A percentile compares a stretch with the other conserved stretches of the same genome.
phyloP scores from a whole-genome alignment of 2,888 invertebrate species.

The Sesamia inferens region DNA sequence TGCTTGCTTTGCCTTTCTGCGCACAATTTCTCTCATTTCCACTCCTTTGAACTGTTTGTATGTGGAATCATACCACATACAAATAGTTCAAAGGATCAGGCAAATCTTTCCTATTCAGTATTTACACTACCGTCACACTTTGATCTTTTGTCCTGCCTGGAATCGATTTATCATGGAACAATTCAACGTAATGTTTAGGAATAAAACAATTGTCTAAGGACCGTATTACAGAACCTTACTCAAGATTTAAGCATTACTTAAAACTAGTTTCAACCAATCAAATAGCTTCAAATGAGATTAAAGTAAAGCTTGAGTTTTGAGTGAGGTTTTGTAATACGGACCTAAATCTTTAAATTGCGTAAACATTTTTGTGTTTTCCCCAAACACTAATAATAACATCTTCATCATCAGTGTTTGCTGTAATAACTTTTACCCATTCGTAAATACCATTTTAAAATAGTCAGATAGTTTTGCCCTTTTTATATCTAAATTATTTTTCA shows the following conservation, averaged over 20 bases:
- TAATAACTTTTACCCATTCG: conserved; percentile 90
- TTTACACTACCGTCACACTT: conserved; percentile 51
- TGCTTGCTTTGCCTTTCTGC: conserved; percentile 62
- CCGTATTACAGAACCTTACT: too few species aligned
- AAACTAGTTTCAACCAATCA: too few species aligned
- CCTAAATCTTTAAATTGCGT: conserved; percentile 52
- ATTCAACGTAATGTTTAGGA: conserved; percentile 57
- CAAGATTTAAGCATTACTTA: too few species aligned
- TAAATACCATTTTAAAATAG: conserved; percentile 81
- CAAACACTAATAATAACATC: conserved; percentile 68
- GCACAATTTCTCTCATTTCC: conserved; percentile 63
- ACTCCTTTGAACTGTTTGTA: too few species aligned
- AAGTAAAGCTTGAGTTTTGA: too few species aligned
- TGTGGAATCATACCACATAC: conserved; percentile 40
- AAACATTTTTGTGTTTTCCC: conserved; percentile 51
- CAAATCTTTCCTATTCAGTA: conserved; percentile 59
- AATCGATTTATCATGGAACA: conserved; percentile 61
- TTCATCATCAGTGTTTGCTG: conserved; percentile 92
- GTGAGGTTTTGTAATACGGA: too few species aligned
- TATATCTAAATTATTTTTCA: conserved; percentile 70
- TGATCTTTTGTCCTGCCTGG: conserved; percentile 65
- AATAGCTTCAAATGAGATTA: too few species aligned
- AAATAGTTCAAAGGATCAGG: conserved; percentile 63
- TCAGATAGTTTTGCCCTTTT: conserved; percentile 68
- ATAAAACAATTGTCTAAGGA: conserved; percentile 63